These are phyloP conservation scores for Danio jaintianensis DNA, from an alignment of 2,797 vertebrate genomes.

Conservation along the genomic window DNA sequence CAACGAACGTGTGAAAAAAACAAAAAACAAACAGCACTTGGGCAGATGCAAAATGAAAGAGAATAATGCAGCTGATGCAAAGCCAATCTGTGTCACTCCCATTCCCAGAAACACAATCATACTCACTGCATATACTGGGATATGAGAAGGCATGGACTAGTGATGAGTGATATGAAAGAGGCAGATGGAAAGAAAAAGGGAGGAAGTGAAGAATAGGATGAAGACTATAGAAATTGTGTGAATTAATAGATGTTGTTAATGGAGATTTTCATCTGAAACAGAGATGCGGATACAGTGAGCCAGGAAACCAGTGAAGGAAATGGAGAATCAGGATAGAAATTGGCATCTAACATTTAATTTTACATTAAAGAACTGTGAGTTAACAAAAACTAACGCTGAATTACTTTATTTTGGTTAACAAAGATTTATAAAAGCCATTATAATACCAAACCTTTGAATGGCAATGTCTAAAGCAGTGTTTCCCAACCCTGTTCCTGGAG, in stretches of 20 bases:
- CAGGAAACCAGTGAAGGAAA: background rate
- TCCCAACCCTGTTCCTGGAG: too few species aligned
- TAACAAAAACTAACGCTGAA: too few species aligned
- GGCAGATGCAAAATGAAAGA: slow-evolving; percentile 34
- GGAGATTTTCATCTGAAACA: background rate
- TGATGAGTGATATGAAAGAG: slow-evolving; percentile 39
- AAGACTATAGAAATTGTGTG: background rate
- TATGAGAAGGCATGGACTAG: slow-evolving; percentile 57
- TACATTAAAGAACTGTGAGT: too few species aligned
- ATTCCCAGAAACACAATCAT: slow-evolving; percentile 37
- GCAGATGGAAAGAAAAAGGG: slow-evolving; percentile 29
- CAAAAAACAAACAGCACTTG: background rate
- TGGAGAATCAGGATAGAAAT: background rate
- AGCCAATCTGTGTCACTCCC: slow-evolving; percentile 18
- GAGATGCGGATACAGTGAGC: background rate
- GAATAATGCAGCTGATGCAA: slow-evolving; percentile 4
- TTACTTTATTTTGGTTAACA: too few species aligned
- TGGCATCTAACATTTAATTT: too few species aligned
- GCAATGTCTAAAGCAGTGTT: too few species aligned
- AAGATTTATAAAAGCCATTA: too few species aligned
- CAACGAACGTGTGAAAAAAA: background rate
- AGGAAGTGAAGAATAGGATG: slow-evolving; percentile 34
- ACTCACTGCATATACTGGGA: slow-evolving; percentile 62
- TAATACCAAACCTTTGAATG: too few species aligned
- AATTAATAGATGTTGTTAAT: slow-evolving; percentile 1